Evolutionary conservation across 53 echinoderm and acorn worm genomes (phyloP), one percentile per base, ranked within the genome.

Genomic region (Stichopus horrens): DNA sequence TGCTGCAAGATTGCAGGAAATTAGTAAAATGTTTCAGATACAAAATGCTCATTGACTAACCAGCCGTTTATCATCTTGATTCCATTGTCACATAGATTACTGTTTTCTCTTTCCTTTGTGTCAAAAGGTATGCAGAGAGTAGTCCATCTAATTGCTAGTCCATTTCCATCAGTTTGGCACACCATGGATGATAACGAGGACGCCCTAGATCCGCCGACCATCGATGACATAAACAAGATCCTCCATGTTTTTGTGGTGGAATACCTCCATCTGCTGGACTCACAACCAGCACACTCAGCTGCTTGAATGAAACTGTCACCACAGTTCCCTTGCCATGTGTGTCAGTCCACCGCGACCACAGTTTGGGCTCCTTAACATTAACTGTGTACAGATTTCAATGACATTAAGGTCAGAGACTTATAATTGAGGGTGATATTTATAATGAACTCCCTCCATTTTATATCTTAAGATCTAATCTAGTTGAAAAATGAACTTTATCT

Each of bases 151-250:
- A 97, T 97, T 9, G 86, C 92, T 16, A n/a, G 53, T 51, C 95
- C 95, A 16, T 97, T 97, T 87, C 97, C 97, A 9, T 7, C 21
- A 6, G 91, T 90, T 8, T 97, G 97, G 97, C 97, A 97, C 57
- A 90, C 55, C 20, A 58, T 88, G 88, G 16, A 16, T 6, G 97
- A 97, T 88, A 90, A 89, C 78, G 88, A 74, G 88, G 55, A 59
- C 6, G 89, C 86, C 79, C 81, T 97, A 53, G 93, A 97, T 88
- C 77, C 86, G 37, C 23, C 86, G 56, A 93, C 92, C 86, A 95
- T 97, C 75, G 86, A 86, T 55, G 91, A 97, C 87, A 91, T 97
- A 37, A 95, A 90, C 88, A 97, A 95, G 89, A 97, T 97, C 18
- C 67, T 97, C 55, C 97, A 95, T 20, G 89, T 92, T 54, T 97